These are phyloP conservation scores for Odocoileus virginianus DNA, from an alignment of 2,113 vertebrate species.

Conservation along the genomic window DNA sequence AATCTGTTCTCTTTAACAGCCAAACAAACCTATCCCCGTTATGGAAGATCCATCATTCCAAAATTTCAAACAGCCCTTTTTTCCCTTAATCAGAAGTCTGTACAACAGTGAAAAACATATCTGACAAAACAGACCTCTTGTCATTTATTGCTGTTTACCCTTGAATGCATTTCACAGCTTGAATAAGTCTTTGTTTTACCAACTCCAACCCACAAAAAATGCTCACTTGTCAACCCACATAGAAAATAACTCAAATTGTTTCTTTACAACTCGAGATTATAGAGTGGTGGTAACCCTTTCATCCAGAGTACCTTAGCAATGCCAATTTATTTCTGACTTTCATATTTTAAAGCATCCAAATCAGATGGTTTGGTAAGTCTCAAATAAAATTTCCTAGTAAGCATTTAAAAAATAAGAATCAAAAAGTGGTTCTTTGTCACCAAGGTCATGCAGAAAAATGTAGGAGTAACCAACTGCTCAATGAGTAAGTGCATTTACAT, in stretches of 20 bases:
- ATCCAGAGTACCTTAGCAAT: slow-evolving; percentile 9
- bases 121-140: slow-evolving; percentile 60
- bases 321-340: slow-evolving; percentile 56
- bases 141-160: slow-evolving; percentile 66
- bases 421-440: slow-evolving; percentile 46
- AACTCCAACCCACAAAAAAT: slow-evolving; percentile 47
- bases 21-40: background rate
- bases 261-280: slow-evolving; percentile 54
- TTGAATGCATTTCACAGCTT: slow-evolving; percentile 63
- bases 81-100: slow-evolving; percentile 40
- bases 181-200: slow-evolving; percentile 69
- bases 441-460: slow-evolving; percentile 64
- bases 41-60: slow-evolving; percentile 17
- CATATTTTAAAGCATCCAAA: slow-evolving; percentile 44
- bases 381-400: slow-evolving; percentile 51
- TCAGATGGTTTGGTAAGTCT: slow-evolving; percentile 43
- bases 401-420: slow-evolving; percentile 38
- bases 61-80: slow-evolving; percentile 33
- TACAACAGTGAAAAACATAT: slow-evolving; percentile 43
- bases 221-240: slow-evolving; percentile 55
- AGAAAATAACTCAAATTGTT: slow-evolving; percentile 60
- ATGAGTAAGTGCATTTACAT: slow-evolving; percentile 53
- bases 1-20: slow-evolving; percentile 1
- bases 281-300: slow-evolving; percentile 32
- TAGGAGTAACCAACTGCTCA: slow-evolving; percentile 50